Conservation (phyloP, 2,888 invertebrate species). For the Notodonta dromedarius region DNA sequence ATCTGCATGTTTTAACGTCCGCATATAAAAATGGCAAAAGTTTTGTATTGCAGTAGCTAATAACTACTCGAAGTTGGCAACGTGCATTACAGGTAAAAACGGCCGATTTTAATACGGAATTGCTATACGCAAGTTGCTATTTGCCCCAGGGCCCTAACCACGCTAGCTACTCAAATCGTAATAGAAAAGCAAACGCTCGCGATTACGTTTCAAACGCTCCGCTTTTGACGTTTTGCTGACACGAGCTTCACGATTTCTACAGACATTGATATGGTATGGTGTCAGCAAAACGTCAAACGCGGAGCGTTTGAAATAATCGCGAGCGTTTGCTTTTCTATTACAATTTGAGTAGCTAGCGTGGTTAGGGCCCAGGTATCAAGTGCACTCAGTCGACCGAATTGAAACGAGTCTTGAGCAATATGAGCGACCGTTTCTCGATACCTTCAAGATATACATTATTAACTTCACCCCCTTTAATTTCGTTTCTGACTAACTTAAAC, state of each 20-base stretch:
- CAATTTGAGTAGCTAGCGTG: too few relatives aligned
- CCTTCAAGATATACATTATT: conserved; percentile 30
- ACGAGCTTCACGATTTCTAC: too few relatives aligned
- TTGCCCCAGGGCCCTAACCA: too few relatives aligned
- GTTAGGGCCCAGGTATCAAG: conserved; percentile 59
- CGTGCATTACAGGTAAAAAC: conserved; percentile 59
- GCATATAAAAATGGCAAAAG: conserved; percentile 20
- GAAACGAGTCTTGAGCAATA: conserved; percentile 67
- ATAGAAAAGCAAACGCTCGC: too few relatives aligned
- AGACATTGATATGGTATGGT: too few relatives aligned
- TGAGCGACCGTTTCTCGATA: conserved; percentile 59
- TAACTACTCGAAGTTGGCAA: conserved; percentile 50
- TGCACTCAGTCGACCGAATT: conserved; percentile 72
- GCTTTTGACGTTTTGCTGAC: too few relatives aligned
- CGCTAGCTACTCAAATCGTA: too few relatives aligned
- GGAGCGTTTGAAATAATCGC: too few relatives aligned
- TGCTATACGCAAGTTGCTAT: conserved; percentile 74
- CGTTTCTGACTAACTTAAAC: conserved; percentile 30
- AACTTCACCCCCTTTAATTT: conserved; percentile 42
- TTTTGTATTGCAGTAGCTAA: conserved; percentile 36
- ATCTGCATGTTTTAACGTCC: conserved; percentile 19
- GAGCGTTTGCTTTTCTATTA: too few relatives aligned
- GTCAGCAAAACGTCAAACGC: too few relatives aligned
- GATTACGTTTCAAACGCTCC: too few relatives aligned
- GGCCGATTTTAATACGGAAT: conserved; percentile 61